phyloP scores from a whole-genome alignment of 1,140 invertebrate genomes.

The Camponotus vicinus region DNA sequence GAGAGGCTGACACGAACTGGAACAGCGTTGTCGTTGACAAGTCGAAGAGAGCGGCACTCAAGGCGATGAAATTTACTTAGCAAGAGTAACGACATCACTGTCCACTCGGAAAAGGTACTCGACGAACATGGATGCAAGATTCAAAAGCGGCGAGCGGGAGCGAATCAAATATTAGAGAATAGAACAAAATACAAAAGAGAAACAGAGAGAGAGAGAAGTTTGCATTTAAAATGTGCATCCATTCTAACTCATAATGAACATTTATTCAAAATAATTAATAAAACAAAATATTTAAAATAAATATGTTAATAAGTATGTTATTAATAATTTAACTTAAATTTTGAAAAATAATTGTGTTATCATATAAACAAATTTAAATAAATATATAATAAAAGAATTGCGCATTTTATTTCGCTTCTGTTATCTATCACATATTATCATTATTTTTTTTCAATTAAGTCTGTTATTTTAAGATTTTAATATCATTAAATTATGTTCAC shows the following conservation, averaged over 20 bases:
- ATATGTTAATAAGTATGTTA: not conserved
- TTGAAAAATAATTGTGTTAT: not conserved
- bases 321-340: slow-evolving; percentile 4
- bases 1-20: slow-evolving; percentile 52
- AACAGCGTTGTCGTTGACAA: slow-evolving; percentile 60
- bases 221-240: not conserved
- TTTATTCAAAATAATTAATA: not conserved
- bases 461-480: not conserved
- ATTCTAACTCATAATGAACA: not conserved
- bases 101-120: slow-evolving; percentile 65
- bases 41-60: slow-evolving; percentile 65
- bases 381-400: not conserved
- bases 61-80: slow-evolving; percentile 76
- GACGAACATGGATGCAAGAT: slow-evolving; percentile 21
- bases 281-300: not conserved
- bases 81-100: slow-evolving; percentile 69
- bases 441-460: not conserved
- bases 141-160: not conserved
- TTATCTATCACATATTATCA: not conserved
- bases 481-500: slow-evolving; percentile 3
- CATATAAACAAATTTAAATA: not conserved
- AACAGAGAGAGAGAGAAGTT: not conserved
- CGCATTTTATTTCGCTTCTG: not conserved
- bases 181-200: not conserved
- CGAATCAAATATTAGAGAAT: slow-evolving; percentile 1